Base-by-base conservation (phyloP, 2,888 invertebrate species). In the Sipunculus nudus region DNA sequence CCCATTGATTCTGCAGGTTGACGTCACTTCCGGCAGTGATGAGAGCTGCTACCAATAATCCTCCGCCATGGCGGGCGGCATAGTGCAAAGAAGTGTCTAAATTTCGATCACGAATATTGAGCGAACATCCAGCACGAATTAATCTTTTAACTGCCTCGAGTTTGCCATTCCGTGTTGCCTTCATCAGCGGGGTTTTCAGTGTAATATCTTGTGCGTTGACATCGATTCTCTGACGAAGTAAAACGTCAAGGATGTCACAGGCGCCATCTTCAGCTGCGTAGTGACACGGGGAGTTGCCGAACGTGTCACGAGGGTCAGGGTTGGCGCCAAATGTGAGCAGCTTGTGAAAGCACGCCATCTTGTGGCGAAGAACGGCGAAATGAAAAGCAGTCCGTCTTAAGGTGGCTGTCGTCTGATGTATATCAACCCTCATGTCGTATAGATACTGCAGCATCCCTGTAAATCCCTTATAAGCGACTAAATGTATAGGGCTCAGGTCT, bases 201-300 rank as follows among this genome's bases (percentile, higher is more conserved):
- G 82, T 82, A 46, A 82, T 82, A 55, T 82, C 82, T 63, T 81
- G 78, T 29, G 76, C 78, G 65, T 82, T 78, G 28, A 81, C 77
- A 55, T 81, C 77, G 8, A 79, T 78, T 29, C 77, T 76, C 38
- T 80, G 76, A 16, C 77, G 71, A 38, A 82, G 75, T 4, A 82
- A 65, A 8, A 80, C 79, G 56, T 81, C 79, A 13, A 82, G 64
- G 29, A 82, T 78, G 61, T 78, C 79, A 55, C 77, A 77, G 61
- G 80, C 77, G 13, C 82, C 82, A 59, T 82, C 81, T 55, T 82
- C 82, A 1, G 82, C 82, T 1, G 82, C 82, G 59, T 82, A 82
- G 60, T 82, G 82, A 57, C 79, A 80, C 3, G 81, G 80, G 10
- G 81, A 78, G 67, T 82, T 81, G 25, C 81, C 81, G 55, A 82